Conservation (phyloP, 2,888 invertebrate genomes). For the Anticlea derivata region DNA sequence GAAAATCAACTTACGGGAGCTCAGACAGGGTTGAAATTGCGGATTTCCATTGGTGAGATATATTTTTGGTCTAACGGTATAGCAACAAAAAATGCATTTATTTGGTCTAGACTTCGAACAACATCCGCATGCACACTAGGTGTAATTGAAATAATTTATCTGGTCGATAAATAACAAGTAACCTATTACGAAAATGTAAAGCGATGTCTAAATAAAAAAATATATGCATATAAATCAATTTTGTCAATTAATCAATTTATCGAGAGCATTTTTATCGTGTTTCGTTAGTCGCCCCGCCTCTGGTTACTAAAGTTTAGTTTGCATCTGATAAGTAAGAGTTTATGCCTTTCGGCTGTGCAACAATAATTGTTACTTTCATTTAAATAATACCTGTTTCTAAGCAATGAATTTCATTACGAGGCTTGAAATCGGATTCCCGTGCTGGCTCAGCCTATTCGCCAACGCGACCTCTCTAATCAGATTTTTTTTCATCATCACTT, state of each 20-base stretch:
- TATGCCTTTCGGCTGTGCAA: conserved; percentile 21
- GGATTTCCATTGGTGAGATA: too few species aligned
- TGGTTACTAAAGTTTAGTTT: conserved; percentile 23
- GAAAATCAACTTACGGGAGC: too few species aligned
- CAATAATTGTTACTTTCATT: conserved; percentile 26
- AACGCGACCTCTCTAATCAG: too few species aligned
- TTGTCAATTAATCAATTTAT: conserved; percentile 60
- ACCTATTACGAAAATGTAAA: conserved; percentile 33
- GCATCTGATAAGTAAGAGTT: conserved; percentile 40
- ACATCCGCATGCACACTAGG: neutral
- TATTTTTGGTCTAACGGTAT: too few species aligned
- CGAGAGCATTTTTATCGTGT: conserved; percentile 56
- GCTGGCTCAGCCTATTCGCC: too few species aligned
- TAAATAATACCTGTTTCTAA: too few species aligned
- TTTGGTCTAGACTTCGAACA: neutral
- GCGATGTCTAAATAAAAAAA: conserved; percentile 37
- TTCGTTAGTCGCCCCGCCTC: conserved; percentile 48
- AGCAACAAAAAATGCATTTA: too few species aligned
- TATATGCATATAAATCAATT: conserved; percentile 52
- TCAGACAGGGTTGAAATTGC: too few species aligned
- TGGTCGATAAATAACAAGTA: conserved; percentile 35
- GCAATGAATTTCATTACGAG: too few species aligned
- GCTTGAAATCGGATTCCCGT: too few species aligned
- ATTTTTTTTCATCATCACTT: too few species aligned
- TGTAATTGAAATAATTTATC: neutral